Evolutionary conservation across 2,113 vertebrate species (phyloP).

Genomic region (Nycticryphes semicollaris): DNA sequence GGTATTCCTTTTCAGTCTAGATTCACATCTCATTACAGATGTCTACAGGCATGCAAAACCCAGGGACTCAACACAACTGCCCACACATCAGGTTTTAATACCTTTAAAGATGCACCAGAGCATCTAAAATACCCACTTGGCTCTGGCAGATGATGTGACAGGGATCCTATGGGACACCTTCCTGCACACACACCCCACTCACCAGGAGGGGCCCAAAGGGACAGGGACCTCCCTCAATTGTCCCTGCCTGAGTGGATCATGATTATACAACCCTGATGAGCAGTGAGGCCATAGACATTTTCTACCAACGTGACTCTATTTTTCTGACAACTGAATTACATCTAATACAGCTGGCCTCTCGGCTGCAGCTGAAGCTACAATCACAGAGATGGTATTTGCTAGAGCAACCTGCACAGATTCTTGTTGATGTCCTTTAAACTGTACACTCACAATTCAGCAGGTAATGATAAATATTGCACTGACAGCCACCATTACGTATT

Average conservation of each 20-base stretch:
- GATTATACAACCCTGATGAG: background rate
- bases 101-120: background rate
- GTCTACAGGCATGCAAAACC: background rate
- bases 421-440: background rate
- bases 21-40: background rate
- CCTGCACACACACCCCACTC: background rate
- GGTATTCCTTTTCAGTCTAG: background rate
- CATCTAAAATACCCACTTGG: background rate
- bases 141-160: background rate
- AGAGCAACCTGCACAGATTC: background rate
- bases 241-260: no score
- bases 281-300: background rate
- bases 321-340: background rate
- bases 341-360: background rate
- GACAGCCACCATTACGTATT: slow-evolving; percentile 24
- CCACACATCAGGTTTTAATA: background rate
- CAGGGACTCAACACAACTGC: background rate
- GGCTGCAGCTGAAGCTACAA: slow-evolving; percentile 1
- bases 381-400: background rate
- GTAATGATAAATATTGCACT: background rate
- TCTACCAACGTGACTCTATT: background rate
- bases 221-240: background rate
- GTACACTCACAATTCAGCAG: background rate
- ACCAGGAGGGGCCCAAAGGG: background rate
- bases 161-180: background rate